Conservation (phyloP, 2,888 invertebrate species). For the Pollenia labialis region DNA sequence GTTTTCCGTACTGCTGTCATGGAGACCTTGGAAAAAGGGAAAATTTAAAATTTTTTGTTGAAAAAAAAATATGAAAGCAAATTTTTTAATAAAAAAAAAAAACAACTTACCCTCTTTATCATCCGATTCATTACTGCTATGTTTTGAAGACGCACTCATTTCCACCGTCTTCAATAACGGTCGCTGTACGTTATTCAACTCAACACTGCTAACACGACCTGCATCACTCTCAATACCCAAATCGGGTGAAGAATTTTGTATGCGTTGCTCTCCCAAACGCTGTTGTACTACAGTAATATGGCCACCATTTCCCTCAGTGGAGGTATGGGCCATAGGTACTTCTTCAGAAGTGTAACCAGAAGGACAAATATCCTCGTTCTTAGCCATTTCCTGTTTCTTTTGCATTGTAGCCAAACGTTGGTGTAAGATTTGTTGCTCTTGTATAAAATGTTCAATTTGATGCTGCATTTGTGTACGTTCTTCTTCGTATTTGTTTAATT, state of each 20-base stretch:
- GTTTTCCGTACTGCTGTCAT: conserved; percentile 63
- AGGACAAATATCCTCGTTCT: conserved; percentile 80
- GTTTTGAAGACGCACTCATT: conserved; percentile 76
- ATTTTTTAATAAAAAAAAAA: conserved; percentile 38
- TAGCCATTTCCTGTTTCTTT: conserved; percentile 79
- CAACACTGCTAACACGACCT: conserved; percentile 86
- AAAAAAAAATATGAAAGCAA: conserved; percentile 30
- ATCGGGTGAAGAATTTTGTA: conserved; percentile 90
- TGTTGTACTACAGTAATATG: conserved; percentile 53
- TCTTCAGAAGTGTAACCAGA: conserved; percentile 85
- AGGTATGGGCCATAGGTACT: conserved; percentile 75
- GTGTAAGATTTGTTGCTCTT: conserved; percentile 76
- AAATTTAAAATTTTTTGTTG: background rate
- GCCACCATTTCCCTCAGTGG: conserved; percentile 12
- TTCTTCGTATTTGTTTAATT: conserved; percentile 76
- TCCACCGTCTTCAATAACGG: conserved; percentile 84
- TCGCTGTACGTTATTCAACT: conserved; percentile 79
- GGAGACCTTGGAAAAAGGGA: conserved; percentile 31
- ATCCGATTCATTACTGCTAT: conserved; percentile 37
- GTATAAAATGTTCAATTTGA: conserved; percentile 76
- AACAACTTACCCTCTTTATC: conserved; percentile 65
- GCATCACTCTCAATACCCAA: conserved; percentile 95
- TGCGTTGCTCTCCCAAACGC: conserved; percentile 75
- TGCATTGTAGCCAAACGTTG: conserved; percentile 75
- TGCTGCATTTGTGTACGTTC: conserved; percentile 79